Conservation (phyloP, 2,113 vertebrate genomes). For the Leucosticte australis region DNA sequence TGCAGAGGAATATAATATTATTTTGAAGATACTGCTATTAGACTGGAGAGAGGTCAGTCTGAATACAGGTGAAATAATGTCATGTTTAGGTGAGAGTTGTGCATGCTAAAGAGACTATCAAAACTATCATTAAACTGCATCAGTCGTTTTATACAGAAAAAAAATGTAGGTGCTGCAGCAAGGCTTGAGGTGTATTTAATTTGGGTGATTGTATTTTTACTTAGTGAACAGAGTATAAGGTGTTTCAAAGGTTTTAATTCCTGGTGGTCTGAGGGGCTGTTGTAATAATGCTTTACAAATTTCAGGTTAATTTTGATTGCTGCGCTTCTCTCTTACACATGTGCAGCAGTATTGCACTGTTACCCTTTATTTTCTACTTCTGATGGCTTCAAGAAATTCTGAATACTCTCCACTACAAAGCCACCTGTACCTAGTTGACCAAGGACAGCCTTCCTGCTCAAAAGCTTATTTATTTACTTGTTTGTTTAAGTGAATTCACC, state of each 20-base stretch:
- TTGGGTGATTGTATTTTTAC: not conserved
- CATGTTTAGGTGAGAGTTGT: not conserved
- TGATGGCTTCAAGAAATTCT: not conserved
- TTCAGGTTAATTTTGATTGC: not conserved
- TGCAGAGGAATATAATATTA: not conserved
- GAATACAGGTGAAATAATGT: not conserved
- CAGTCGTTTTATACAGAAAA: not conserved
- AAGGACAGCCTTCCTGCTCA: not conserved
- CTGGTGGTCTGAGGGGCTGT: not conserved
- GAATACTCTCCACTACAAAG: not conserved
- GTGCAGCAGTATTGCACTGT: not conserved
- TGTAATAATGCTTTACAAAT: not conserved
- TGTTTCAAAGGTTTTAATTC: not conserved
- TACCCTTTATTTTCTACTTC: not conserved
- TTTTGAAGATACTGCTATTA: not conserved
- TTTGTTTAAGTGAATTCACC: not conserved
- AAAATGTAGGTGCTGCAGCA: not conserved
- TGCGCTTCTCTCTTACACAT: not conserved
- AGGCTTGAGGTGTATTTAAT: not conserved
- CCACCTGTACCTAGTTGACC: not conserved
- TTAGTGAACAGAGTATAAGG: not conserved
- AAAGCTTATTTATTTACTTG: not conserved
- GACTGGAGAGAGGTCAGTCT: not conserved
- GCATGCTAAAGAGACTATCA: not conserved
- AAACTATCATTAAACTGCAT: not conserved